phyloP scores from a whole-genome alignment of 2,888 invertebrate genomes.

The Cenopis cana region DNA sequence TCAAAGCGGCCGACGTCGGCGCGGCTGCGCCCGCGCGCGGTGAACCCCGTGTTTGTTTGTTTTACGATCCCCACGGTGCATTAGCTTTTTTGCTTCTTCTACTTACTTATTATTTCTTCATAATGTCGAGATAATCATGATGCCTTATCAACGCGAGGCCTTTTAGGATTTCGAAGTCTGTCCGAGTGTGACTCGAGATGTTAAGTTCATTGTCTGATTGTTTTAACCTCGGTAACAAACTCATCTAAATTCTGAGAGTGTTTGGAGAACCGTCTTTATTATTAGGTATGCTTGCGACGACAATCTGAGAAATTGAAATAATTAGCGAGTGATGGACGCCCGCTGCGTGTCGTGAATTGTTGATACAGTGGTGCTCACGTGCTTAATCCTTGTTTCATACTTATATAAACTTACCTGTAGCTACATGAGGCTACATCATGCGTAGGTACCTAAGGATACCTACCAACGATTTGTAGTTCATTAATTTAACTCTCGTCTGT shows the following conservation, averaged over 20 bases:
- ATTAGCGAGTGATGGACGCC: slow-evolving; percentile 72
- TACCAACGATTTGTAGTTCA: background rate
- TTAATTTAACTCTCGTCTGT: slow-evolving; percentile 28
- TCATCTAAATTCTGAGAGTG: slow-evolving; percentile 70
- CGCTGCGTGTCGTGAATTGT: slow-evolving; percentile 56
- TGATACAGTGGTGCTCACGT: slow-evolving; percentile 19
- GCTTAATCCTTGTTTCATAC: slow-evolving; percentile 24
- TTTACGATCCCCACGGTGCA: slow-evolving; percentile 83
- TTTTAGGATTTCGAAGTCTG: slow-evolving; percentile 53
- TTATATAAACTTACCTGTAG: background rate
- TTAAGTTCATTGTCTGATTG: slow-evolving; percentile 41
- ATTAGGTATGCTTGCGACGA: slow-evolving; percentile 68
- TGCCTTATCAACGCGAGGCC: slow-evolving; percentile 71
- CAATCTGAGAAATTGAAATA: slow-evolving; percentile 78
- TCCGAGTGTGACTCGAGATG: slow-evolving; percentile 26
- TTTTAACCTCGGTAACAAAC: slow-evolving; percentile 47
- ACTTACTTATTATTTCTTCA: slow-evolving; percentile 77
- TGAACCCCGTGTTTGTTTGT: slow-evolving; percentile 80
- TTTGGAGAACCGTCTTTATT: slow-evolving; percentile 64
- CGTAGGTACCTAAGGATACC: too few species aligned
- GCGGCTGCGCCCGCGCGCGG: slow-evolving; percentile 69
- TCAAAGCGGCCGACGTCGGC: slow-evolving; percentile 79
- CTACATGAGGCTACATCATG: background rate
- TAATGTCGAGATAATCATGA: slow-evolving; percentile 59
- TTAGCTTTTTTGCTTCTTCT: slow-evolving; percentile 77